These are phyloP conservation scores for Pachypsylla venusta DNA, from an alignment of 1,140 invertebrate genomes.

Conservation along the genomic window DNA sequence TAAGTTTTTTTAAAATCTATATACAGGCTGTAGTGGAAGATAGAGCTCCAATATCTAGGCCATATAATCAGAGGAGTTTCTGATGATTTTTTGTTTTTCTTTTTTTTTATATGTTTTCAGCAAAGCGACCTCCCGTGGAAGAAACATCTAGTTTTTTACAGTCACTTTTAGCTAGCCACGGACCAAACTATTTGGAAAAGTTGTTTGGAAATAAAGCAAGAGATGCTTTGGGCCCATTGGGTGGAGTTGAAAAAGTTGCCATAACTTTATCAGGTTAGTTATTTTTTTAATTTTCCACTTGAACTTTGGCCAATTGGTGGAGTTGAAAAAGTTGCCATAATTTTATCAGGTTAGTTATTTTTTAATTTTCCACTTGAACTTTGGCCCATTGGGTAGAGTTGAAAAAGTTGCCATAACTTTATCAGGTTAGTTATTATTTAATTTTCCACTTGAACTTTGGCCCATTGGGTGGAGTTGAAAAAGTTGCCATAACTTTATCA, in stretches of 20 bases:
- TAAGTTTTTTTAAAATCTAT: too few species aligned
- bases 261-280: constrained; percentile 78
- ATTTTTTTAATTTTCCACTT: too few species aligned
- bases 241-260: constrained; percentile 85
- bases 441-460: too few species aligned
- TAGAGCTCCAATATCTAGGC: too few species aligned
- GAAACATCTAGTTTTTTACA: constrained; percentile 90
- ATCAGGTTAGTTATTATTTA: constrained; percentile 49
- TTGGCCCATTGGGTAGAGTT: constrained; percentile 78
- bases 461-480: too few species aligned
- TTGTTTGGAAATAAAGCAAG: constrained; percentile 85
- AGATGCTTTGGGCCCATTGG: constrained; percentile 72
- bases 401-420: constrained; percentile 87
- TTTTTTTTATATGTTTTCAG: constrained; percentile 34
- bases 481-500: too few species aligned
- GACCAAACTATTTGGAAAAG: constrained; percentile 91
- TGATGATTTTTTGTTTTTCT: constrained; percentile 28
- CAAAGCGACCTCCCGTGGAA: constrained; percentile 89
- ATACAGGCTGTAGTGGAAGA: too few species aligned
- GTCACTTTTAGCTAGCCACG: constrained; percentile 80
- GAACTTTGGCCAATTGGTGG: constrained; percentile 81
- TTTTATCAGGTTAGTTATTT: constrained; percentile 60
- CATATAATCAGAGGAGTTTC: too few species aligned
- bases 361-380: too few species aligned
- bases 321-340: constrained; percentile 85